phyloP scores from a whole-genome alignment of 2,797 vertebrate species.

The Rhabdophis nuchalis region DNA sequence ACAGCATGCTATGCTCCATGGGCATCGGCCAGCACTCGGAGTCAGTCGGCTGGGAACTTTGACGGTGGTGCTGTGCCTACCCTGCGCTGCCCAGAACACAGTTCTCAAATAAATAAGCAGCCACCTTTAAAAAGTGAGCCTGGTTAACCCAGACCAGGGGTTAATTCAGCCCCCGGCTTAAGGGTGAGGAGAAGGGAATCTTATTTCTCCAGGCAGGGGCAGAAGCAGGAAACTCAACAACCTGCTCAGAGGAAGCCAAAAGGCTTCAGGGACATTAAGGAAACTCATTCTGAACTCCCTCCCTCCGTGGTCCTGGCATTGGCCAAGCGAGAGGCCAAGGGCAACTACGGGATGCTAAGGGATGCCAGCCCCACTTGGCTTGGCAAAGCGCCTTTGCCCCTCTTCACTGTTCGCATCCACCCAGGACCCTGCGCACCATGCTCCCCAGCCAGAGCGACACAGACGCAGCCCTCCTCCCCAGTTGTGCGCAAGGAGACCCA shows the following conservation, averaged over 20 bases:
- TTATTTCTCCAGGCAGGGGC: no score
- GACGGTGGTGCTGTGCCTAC: not conserved
- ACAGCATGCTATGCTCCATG: not conserved
- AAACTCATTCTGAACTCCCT: no score
- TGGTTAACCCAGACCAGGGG: not conserved
- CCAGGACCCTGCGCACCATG: no score
- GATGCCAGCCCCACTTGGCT: not conserved
- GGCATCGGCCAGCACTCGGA: not conserved
- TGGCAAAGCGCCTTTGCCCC: not conserved
- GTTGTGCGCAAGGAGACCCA: not conserved
- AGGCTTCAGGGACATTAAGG: not conserved
- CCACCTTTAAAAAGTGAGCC: not conserved
- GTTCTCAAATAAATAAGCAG: not conserved
- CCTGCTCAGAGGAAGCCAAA: not conserved
- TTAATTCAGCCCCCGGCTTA: not conserved
- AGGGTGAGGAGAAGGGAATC: not conserved
- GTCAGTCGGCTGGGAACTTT: not conserved
- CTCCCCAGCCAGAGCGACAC: not conserved
- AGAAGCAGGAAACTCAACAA: not conserved
- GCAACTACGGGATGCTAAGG: not conserved
- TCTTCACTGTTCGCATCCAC: not conserved
- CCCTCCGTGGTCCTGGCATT: not conserved
- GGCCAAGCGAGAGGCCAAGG: not conserved
- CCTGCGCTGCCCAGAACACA: not conserved
- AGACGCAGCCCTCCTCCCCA: not conserved